Base-by-base conservation (phyloP, 2,888 invertebrate genomes). In the Troides oblongomaculatus region DNA sequence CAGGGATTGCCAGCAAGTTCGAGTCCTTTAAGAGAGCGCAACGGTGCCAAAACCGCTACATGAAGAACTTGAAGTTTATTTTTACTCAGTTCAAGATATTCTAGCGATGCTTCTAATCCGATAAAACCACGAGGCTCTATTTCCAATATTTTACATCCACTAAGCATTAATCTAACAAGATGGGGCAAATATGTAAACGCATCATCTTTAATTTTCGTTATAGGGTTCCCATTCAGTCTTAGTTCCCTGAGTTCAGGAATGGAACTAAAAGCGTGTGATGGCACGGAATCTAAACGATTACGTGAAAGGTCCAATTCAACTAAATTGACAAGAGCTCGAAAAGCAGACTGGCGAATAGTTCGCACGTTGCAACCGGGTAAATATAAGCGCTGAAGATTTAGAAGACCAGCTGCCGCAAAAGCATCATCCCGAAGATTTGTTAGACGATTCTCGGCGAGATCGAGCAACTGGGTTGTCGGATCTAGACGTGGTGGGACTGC, bases 261-360 rank as follows among this genome's bases (percentile, higher is more conserved):
- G 10, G 95, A 94, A 73, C 94, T 94, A 77, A 97, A 95, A 8
- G 95, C 93, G 77, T 95, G 95, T 21, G 96, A 94, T 2, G 97
- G 97, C 74, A 97, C 94, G 66, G 92, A 87, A 43, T 88, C 89
- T 50, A 97, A 88, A 66, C 93, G 89, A 84, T 97, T 97, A 76
- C 95, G 93, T 75, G 97, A 96, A 72, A 97, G 90, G 82, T 97
- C 97, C 73, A 97, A 89, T 83, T 97, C 97, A 5, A 97, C 96
- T 61, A 97, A 90, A 83, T 97, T 97, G 72, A 95, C 96, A 50
- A 97, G 94, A 76, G 95, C 95, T 75, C 95, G 93, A 86, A 97
- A 97, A 3, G 97, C 95, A 82, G 94, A 94, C 68, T 94, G 94
- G 76, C 96, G 95, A 74, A 97, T 93, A 0, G 92, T 88, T 76